A percentile compares a stretch with the other conserved stretches of the same genome.
phyloP scores from a whole-genome alignment of 2,797 vertebrate species.

The Oophaga sylvatica region DNA sequence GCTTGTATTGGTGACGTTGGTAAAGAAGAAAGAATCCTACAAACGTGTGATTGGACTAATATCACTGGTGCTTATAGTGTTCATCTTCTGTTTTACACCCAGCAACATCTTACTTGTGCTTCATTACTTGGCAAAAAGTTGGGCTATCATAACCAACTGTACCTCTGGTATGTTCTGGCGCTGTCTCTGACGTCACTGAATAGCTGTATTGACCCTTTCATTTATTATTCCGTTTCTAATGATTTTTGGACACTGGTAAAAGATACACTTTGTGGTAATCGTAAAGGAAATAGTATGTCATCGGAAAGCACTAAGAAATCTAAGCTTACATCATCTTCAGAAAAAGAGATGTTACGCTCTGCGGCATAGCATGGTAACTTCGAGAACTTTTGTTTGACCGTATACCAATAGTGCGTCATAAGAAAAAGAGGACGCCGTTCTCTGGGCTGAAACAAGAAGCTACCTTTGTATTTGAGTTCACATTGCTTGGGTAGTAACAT shows the following conservation, averaged over 20 bases:
- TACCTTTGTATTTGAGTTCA: too few species aligned
- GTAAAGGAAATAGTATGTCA: not conserved
- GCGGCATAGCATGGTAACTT: not conserved
- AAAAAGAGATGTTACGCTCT: slow-evolving; percentile 8
- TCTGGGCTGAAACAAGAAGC: not conserved
- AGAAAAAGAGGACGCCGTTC: not conserved
- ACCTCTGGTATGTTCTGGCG: slow-evolving; percentile 50
- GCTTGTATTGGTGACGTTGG: slow-evolving; percentile 55
- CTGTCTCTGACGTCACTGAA: slow-evolving; percentile 64
- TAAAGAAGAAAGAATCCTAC: slow-evolving; percentile 40
- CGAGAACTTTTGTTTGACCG: not conserved
- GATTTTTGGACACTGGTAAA: slow-evolving; percentile 63
- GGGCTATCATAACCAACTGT: slow-evolving; percentile 44
- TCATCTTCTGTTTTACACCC: slow-evolving; percentile 67
- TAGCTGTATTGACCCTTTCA: slow-evolving; percentile 67
- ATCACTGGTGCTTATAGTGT: slow-evolving; percentile 64
- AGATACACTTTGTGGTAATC: not conserved
- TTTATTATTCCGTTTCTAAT: slow-evolving; percentile 64
- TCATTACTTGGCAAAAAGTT: slow-evolving; percentile 50
- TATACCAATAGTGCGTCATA: not conserved
- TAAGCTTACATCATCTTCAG: slow-evolving; percentile 25
- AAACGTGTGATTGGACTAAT: slow-evolving; percentile 55
- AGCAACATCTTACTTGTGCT: slow-evolving; percentile 66
- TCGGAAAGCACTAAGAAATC: not conserved
- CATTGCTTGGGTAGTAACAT: too few species aligned